A percentile compares a stretch with the other conserved stretches of the same genome.
Evolutionary conservation across 2,888 invertebrate species (phyloP).

Genomic region (Ectemnius lituratus): DNA sequence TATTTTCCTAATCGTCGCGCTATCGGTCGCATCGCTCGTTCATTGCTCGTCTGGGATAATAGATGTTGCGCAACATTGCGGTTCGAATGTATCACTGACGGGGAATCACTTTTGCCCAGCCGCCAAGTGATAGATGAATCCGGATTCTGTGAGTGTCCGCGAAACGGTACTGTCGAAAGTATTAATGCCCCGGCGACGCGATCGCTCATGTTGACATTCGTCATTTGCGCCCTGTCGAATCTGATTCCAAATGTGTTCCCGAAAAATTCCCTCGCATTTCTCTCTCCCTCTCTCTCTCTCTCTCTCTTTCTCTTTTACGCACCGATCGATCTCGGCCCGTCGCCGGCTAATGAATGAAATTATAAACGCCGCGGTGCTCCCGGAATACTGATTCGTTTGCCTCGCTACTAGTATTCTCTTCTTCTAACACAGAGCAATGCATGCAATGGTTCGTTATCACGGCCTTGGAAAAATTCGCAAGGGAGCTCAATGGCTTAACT

Average conservation of each 20-base stretch:
- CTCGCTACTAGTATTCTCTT: too few species aligned
- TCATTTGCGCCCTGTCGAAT: constrained; percentile 17
- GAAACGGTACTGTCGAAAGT: constrained; percentile 46
- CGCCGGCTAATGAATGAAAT: constrained; percentile 9
- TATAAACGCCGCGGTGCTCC: constrained; percentile 2
- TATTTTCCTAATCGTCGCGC: constrained; percentile 14
- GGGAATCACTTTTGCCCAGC: constrained; percentile 40
- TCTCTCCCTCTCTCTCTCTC: too few species aligned
- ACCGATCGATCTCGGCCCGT: too few species aligned
- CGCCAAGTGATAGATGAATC: constrained; percentile 57
- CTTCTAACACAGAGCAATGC: too few species aligned
- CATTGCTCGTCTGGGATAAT: neutral
- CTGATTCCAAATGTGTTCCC: constrained; percentile 21
- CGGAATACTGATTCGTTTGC: too few species aligned
- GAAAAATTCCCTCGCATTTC: neutral
- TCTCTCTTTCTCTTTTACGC: too few species aligned
- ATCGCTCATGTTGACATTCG: constrained; percentile 34
- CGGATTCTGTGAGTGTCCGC: constrained; percentile 51
- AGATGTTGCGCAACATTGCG: neutral
- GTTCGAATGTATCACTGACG: constrained; percentile 23
- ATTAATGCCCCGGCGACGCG: constrained; percentile 43
- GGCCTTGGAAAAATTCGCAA: too few species aligned
- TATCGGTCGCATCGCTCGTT: neutral
- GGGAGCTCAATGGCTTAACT: too few species aligned
- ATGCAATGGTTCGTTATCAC: too few species aligned